Conservation (phyloP, 2,797 vertebrate species). For the Pyrocephalus nanus region DNA sequence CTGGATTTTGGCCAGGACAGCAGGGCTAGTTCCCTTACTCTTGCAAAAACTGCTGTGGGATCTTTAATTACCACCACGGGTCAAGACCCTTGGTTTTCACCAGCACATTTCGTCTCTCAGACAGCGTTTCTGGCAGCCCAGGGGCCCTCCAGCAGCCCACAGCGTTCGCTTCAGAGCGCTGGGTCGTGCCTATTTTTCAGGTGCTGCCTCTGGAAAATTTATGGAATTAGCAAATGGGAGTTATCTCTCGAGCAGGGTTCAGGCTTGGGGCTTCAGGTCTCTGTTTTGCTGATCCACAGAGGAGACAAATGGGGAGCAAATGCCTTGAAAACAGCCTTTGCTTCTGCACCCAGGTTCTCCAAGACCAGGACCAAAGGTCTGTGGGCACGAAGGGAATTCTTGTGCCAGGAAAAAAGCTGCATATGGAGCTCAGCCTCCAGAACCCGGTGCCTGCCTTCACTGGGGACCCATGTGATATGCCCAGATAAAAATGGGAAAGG, state of each 20-base stretch:
- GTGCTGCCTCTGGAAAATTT: not conserved
- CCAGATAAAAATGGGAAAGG: not conserved
- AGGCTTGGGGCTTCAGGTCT: not conserved
- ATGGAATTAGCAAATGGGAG: fast-evolving
- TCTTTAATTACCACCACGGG: not conserved
- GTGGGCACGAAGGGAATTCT: not conserved
- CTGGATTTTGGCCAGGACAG: constrained; percentile 6
- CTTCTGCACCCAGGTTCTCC: not conserved
- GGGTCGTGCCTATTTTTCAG: not conserved
- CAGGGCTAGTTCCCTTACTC: not conserved
- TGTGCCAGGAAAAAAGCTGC: not conserved
- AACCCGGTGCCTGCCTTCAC: not conserved
- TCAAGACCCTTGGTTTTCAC: not conserved
- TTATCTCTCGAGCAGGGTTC: not conserved
- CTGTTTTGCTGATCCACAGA: not conserved
- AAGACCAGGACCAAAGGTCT: fast-evolving
- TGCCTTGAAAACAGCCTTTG: no score
- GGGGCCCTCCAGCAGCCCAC: not conserved
- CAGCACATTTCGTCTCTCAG: not conserved
- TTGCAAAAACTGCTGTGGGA: not conserved
- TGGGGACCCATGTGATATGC: not conserved
- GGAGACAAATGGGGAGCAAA: not conserved
- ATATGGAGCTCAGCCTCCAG: fast-evolving
- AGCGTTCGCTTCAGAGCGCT: fast-evolving
- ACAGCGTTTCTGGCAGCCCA: not conserved